phyloP scores from a whole-genome alignment of 1,140 invertebrate species.

The Pseudomyrmex pallidus region DNA sequence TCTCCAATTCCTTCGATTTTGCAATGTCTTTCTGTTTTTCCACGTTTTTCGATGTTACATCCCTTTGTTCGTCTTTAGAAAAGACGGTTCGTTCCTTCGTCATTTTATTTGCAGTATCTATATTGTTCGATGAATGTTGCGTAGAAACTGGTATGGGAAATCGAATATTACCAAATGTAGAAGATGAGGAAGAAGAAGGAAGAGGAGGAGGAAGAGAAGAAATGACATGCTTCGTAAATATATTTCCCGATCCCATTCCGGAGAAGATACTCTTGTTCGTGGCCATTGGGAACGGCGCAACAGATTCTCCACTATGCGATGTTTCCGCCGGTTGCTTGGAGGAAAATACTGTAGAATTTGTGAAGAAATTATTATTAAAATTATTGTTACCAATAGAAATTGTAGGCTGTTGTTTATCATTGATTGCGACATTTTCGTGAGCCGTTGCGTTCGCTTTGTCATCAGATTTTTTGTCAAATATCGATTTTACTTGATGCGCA shows the following conservation, averaged over 20 bases:
- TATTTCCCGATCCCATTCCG: slow-evolving; percentile 58
- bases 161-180: slow-evolving; percentile 23
- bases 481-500: background rate
- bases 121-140: background rate
- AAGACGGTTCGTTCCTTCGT: background rate
- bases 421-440: background rate
- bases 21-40: slow-evolving; percentile 49
- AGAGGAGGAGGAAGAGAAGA: slow-evolving; percentile 24
- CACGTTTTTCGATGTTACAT: background rate
- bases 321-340: slow-evolving; percentile 40
- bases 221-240: slow-evolving; percentile 70
- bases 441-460: background rate
- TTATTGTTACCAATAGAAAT: background rate
- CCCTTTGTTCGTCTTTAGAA: background rate
- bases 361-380: background rate
- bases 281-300: slow-evolving; percentile 53
- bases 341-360: slow-evolving; percentile 30
- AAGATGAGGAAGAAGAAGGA: slow-evolving; percentile 6
- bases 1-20: slow-evolving; percentile 49
- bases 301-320: background rate
- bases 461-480: background rate
- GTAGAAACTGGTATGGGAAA: slow-evolving; percentile 7
- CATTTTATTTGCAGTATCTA: background rate
- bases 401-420: background rate
- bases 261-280: slow-evolving; percentile 74